Evolutionary conservation across 2,797 vertebrate genomes (phyloP), one percentile per base, ranked within the genome.

Genomic region (Neosilurus mollespiculum): DNA sequence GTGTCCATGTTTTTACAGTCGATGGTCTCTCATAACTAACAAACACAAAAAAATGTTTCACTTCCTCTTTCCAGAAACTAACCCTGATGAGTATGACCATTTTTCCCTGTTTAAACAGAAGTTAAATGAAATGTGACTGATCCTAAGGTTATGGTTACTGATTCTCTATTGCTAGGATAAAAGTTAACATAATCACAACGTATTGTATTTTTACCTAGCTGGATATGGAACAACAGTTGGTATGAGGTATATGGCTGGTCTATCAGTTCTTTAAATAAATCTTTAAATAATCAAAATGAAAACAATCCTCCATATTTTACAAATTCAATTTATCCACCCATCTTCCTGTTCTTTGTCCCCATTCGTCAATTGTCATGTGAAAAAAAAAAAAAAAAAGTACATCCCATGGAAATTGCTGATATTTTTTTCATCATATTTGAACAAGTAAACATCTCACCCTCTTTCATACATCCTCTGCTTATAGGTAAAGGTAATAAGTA

Each of bases 111-210:
- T 51, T 8, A 24, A 18, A 15, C 4, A 14, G 54, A 24, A 61
- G 16, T 53, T 43, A 12, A 24, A 62, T 22, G 12, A 43, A 66
- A 77, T 18, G 5, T 76, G 30, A 61, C 3, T 22, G 3, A 11
- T 66, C 62, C 81, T 76, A 61, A 76, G 54, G 7, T 56, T 80
- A 82, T 53, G 34, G n/a, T 54, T 62, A 56, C 22, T 14, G 18
- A 49, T 53, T 16, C 24, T 12, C n/a, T 71, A 51, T 8, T 24
- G 49, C 15, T 53, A 7, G 49, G 49, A 15, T 24, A 54, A 10
- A 26, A 30, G 12, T 71, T 24, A 71, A 30, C 15, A 26, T 26
- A 54, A 73, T 30, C 71, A 54, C 43, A 16, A 18, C 54, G 20
- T 3, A 8, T 61, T 9, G 16, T 24, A 16, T 53, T 65, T 54